phyloP scores from a whole-genome alignment of 37 sponge, comb jelly and placozoan species.

The Haliclona indistincta region DNA sequence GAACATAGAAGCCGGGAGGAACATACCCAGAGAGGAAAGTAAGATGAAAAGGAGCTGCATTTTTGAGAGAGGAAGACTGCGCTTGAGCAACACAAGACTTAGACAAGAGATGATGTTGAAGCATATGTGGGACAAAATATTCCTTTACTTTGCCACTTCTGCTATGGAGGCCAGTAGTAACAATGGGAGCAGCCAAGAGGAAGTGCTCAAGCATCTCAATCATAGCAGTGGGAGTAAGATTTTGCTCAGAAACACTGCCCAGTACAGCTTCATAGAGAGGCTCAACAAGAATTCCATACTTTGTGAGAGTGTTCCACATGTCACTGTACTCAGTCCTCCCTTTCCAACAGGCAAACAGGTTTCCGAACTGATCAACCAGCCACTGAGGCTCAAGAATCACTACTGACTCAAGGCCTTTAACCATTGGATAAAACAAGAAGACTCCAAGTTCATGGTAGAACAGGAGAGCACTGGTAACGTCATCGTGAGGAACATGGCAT shows the following conservation, averaged over 20 bases:
- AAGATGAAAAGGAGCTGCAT: slow-evolving; percentile 42
- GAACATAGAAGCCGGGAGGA: slow-evolving; percentile 56
- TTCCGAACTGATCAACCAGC: slow-evolving; percentile 36
- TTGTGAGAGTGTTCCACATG: slow-evolving; percentile 9
- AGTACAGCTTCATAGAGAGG: slow-evolving; percentile 33
- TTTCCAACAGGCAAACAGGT: slow-evolving; percentile 6
- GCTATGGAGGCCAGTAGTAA: too few species aligned
- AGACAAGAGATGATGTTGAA: too few species aligned
- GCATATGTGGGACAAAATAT: too few species aligned
- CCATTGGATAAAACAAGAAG: slow-evolving; percentile 33
- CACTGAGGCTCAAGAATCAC: slow-evolving; percentile 54
- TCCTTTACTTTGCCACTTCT: too few species aligned
- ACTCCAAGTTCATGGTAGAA: slow-evolving; percentile 66
- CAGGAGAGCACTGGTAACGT: slow-evolving; percentile 37
- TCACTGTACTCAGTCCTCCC: not conserved
- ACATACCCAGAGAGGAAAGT: slow-evolving; percentile 30
- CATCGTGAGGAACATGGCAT: slow-evolving; percentile 13
- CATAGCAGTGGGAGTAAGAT: too few species aligned
- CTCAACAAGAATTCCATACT: slow-evolving; percentile 42
- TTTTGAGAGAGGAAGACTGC: too few species aligned
- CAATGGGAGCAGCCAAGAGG: too few species aligned
- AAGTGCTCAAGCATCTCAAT: too few species aligned
- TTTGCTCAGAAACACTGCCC: too few species aligned
- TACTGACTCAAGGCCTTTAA: not conserved
- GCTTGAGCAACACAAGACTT: too few species aligned